Evolutionary conservation across 2,888 invertebrate species (phyloP).

Genomic region (Xiphydria camelus): DNA sequence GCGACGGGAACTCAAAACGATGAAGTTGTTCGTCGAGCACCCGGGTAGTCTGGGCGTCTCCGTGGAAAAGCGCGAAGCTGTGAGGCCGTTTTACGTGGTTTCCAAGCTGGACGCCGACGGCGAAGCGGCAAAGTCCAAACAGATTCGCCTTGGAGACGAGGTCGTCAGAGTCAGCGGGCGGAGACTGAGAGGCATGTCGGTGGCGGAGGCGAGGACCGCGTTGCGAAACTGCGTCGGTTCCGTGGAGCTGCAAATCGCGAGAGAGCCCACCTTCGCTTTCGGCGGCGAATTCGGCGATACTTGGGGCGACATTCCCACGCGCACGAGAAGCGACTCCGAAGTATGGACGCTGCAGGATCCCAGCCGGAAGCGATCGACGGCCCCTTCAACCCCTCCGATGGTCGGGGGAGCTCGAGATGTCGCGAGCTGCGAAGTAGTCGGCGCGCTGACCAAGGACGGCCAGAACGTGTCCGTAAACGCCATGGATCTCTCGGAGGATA

Average conservation of each 20-base stretch:
- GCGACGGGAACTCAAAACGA: conserved; percentile 46
- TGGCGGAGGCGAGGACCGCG: conserved; percentile 41
- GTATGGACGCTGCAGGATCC: conserved; percentile 38
- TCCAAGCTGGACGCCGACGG: conserved; percentile 41
- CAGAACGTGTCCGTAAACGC: conserved; percentile 34
- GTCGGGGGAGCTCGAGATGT: too few relatives aligned
- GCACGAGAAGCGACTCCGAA: conserved; percentile 39
- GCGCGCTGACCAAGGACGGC: conserved; percentile 38
- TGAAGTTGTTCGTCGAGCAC: conserved; percentile 37
- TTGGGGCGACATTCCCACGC: conserved; percentile 38
- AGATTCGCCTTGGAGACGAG: conserved; percentile 63
- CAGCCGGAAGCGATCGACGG: neutral
- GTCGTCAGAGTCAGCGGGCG: conserved; percentile 63
- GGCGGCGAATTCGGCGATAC: conserved; percentile 41
- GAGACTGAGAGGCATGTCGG: conserved; percentile 58
- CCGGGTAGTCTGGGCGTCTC: conserved; percentile 41
- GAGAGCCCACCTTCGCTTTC: conserved; percentile 41
- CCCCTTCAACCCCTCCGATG: neutral
- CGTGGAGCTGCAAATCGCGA: conserved; percentile 48
- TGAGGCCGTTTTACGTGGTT: conserved; percentile 45
- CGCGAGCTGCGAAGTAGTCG: conserved; percentile 30
- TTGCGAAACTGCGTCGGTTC: conserved; percentile 39
- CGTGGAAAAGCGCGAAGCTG: conserved; percentile 45
- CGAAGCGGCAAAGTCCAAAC: conserved; percentile 50
- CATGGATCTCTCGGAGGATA: conserved; percentile 12